Conservation (phyloP, 2,113 vertebrate species). For the Microtus montanus region DNA sequence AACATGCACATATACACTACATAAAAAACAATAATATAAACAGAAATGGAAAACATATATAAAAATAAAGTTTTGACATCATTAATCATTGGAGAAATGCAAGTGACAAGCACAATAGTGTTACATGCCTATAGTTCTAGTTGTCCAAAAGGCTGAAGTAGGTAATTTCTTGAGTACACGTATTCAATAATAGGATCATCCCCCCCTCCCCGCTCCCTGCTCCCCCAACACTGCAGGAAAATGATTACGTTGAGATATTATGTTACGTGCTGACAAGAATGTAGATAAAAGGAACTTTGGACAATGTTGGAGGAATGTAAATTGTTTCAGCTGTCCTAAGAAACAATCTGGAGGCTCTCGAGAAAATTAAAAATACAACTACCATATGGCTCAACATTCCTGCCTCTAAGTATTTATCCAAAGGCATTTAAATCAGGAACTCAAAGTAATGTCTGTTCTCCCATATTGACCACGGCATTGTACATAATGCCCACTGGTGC, state of each 20-base stretch:
- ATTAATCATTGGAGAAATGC: not conserved
- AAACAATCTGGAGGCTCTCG: not conserved
- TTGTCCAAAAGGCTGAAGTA: not conserved
- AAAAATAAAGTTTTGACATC: not conserved
- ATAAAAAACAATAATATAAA: not conserved
- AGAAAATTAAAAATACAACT: not conserved
- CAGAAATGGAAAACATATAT: not conserved
- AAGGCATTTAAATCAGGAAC: slow-evolving; percentile 14
- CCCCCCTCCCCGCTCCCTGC: fast-evolving
- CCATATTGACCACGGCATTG: not conserved
- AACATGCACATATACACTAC: no score
- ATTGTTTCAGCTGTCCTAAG: not conserved
- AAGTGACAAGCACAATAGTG: not conserved
- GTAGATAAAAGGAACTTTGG: not conserved
- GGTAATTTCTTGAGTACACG: not conserved
- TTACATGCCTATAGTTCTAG: not conserved
- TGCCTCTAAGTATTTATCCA: not conserved
- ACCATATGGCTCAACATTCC: not conserved
- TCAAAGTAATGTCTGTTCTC: not conserved
- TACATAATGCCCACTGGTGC: not conserved
- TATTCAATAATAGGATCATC: not conserved
- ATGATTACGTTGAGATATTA: not conserved
- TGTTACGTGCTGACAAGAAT: not conserved
- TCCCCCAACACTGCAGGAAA: not conserved
- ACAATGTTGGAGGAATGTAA: not conserved